A percentile compares a stretch with the other conserved stretches of the same genome.
Evolutionary conservation across 2,113 vertebrate genomes (phyloP).

Genomic region (Miniopterus natalensis): DNA sequence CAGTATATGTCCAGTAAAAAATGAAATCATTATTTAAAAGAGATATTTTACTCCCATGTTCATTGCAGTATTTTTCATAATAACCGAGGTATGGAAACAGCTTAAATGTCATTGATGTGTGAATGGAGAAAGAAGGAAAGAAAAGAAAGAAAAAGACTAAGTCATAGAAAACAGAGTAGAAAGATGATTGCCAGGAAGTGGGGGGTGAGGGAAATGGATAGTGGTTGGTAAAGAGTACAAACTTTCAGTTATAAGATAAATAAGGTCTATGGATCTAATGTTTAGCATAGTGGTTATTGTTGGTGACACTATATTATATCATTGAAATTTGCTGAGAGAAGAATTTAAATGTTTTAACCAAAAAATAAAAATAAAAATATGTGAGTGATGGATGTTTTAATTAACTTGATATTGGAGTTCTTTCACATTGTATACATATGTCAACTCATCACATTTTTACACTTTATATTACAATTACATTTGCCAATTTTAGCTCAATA

Average conservation of each 20-base stretch:
- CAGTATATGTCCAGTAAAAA: background rate
- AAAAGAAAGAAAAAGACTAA: background rate
- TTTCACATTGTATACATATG: background rate
- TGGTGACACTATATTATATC: background rate
- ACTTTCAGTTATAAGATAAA: background rate
- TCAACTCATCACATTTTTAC: background rate
- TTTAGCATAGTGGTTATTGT: background rate
- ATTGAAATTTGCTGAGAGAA: background rate
- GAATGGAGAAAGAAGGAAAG: background rate
- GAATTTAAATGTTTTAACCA: background rate
- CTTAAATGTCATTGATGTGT: background rate
- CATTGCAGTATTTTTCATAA: background rate
- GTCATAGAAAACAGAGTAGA: background rate
- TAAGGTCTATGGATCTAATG: background rate
- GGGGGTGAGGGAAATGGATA: background rate
- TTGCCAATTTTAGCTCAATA: conserved; percentile 10
- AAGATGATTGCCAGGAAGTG: background rate
- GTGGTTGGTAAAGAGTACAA: background rate
- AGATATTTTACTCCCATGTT: background rate
- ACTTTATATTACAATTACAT: background rate
- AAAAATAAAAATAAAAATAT: background rate
- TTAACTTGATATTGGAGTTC: background rate
- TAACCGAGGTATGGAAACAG: background rate
- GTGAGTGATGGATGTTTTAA: background rate
- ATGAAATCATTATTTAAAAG: background rate